Conservation (phyloP, 2,888 invertebrate genomes). For the Pristionchus mayeri region DNA sequence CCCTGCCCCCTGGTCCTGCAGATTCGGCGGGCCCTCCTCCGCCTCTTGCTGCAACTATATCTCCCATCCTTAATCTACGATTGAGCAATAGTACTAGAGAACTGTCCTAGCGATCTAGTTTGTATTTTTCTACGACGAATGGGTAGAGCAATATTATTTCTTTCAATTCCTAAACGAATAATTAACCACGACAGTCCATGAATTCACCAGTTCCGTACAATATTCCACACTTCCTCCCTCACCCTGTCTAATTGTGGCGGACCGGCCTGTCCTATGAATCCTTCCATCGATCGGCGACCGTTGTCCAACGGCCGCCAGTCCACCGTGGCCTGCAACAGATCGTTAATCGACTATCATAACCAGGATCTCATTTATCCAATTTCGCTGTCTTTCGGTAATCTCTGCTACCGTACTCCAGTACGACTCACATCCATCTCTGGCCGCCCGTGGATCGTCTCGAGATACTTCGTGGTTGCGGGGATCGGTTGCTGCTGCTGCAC, state of each 20-base stretch:
- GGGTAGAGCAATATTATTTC: too few relatives aligned
- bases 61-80: not conserved
- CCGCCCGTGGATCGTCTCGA: not conserved
- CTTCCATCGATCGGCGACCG: not conserved
- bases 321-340: slow-evolving; percentile 44
- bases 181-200: not conserved
- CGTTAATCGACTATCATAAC: not conserved
- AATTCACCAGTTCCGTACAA: not conserved
- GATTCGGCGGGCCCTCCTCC: slow-evolving; percentile 22
- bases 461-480: slow-evolving; percentile 30
- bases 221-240: not conserved
- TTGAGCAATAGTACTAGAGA: too few relatives aligned
- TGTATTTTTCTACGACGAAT: too few relatives aligned
- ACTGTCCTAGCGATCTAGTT: too few relatives aligned
- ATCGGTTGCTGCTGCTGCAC: not conserved
- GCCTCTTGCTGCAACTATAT: not conserved
- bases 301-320: slow-evolving; percentile 45
- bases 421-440: slow-evolving; percentile 24
- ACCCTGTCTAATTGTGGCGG: not conserved
- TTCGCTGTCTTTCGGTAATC: too few relatives aligned
- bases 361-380: not conserved
- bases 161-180: too few relatives aligned
- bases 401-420: not conserved
- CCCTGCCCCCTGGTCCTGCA: not conserved
- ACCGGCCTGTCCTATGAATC: not conserved